A percentile compares a stretch with the other conserved stretches of the same genome.
Conservation (phyloP, 1,140 invertebrate genomes). For the Tenebrio molitor region DNA sequence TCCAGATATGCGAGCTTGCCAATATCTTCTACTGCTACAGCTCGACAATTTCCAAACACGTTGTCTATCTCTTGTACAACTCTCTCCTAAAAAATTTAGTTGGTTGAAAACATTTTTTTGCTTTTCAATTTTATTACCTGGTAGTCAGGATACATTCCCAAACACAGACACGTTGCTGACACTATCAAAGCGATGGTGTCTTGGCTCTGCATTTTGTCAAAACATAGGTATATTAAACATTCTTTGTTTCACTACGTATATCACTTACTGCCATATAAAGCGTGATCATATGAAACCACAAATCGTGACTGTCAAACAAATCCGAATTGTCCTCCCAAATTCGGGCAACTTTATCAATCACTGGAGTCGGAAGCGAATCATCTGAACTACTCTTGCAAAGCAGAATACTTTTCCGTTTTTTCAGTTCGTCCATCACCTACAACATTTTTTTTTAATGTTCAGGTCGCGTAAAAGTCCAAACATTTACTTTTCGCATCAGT, state of each 20-base stretch:
- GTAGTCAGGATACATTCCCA: constrained; percentile 47
- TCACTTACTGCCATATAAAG: constrained; percentile 7
- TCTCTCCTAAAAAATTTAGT: too few species aligned
- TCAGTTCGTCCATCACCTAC: too few species aligned
- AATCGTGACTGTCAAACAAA: background rate
- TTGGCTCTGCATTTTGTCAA: constrained; percentile 37
- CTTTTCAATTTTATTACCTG: too few species aligned
- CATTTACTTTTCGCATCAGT: background rate
- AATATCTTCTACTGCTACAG: constrained; percentile 6
- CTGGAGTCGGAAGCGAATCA: background rate
- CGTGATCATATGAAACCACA: background rate
- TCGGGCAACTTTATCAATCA: background rate
- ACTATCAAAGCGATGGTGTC: constrained; percentile 24
- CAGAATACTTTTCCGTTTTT: too few species aligned
- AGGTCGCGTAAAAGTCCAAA: too few species aligned
- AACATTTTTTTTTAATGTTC: too few species aligned
- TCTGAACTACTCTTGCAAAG: background rate
- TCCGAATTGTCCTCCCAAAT: background rate
- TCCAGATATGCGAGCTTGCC: constrained; percentile 21
- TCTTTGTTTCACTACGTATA: background rate
- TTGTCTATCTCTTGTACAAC: constrained; percentile 7
- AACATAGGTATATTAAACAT: background rate
- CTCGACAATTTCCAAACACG: background rate
- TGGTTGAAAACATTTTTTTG: too few species aligned
- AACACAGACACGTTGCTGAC: background rate